Conservation (phyloP, 1,140 invertebrate species). For the Lerema accius region DNA sequence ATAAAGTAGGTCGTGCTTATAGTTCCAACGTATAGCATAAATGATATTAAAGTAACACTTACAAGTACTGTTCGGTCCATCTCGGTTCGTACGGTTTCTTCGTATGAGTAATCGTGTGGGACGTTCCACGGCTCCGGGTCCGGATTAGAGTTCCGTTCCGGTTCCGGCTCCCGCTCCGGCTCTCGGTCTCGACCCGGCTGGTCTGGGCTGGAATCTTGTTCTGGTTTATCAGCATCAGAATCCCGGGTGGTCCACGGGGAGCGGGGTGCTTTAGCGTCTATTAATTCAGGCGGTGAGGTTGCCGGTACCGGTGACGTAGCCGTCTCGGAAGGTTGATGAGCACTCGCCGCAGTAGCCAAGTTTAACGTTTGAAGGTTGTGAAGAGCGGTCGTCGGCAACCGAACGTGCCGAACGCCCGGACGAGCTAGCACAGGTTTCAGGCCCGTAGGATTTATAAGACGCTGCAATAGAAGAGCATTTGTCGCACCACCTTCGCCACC, state of each 20-base stretch:
- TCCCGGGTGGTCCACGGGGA: constrained; percentile 67
- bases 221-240: constrained; percentile 59
- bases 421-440: constrained; percentile 75
- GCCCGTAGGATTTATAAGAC: constrained; percentile 75
- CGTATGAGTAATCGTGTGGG: constrained; percentile 70
- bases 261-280: constrained; percentile 57
- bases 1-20: constrained; percentile 1
- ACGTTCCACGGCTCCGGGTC: constrained; percentile 56
- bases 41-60: constrained; percentile 48
- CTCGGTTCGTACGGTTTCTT: constrained; percentile 69
- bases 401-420: constrained; percentile 75
- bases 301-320: constrained; percentile 51
- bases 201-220: constrained; percentile 62
- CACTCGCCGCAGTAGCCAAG: constrained; percentile 54
- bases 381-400: constrained; percentile 74
- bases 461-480: constrained; percentile 79
- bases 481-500: constrained; percentile 79
- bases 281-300: constrained; percentile 58
- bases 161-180: constrained; percentile 43
- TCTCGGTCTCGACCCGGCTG: constrained; percentile 43
- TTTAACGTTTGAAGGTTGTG: constrained; percentile 80
- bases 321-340: constrained; percentile 61
- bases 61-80: constrained; percentile 74
- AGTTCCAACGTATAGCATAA: constrained; percentile 6
- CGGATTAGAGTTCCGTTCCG: constrained; percentile 51